These are phyloP conservation scores for Chrysina gloriosa DNA, from an alignment of 2,888 invertebrate species.

Conservation along the genomic window DNA sequence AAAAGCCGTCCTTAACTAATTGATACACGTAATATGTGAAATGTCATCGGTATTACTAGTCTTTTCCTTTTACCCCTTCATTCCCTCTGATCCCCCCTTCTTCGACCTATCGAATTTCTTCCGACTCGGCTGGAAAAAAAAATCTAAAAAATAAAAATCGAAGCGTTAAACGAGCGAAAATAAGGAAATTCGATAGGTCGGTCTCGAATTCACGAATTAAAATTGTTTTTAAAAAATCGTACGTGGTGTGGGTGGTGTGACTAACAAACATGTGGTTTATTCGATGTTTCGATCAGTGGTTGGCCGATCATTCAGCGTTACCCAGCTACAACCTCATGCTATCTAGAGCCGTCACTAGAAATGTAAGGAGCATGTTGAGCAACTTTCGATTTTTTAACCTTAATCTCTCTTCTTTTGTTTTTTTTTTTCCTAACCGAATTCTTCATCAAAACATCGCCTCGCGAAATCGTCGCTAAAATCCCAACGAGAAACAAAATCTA, in stretches of 20 bases:
- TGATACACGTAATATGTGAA: conserved; percentile 36
- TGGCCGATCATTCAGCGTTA: conserved; percentile 80
- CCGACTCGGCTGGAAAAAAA: neutral
- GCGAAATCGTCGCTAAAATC: no score
- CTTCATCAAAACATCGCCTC: no score
- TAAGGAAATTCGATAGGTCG: neutral
- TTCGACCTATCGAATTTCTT: no score
- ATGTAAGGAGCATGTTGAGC: conserved; percentile 68
- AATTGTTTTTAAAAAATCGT: conserved; percentile 5
- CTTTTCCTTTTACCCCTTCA: neutral
- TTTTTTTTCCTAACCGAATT: no score
- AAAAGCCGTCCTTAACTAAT: neutral
- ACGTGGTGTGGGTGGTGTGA: conserved; percentile 43
- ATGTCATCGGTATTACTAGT: conserved; percentile 15
- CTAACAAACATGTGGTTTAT: conserved; percentile 49
- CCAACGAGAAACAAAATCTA: no score
- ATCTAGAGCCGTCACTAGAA: conserved; percentile 75
- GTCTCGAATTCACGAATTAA: neutral
- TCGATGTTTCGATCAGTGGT: conserved; percentile 67
- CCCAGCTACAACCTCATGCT: conserved; percentile 76
- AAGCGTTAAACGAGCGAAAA: neutral
- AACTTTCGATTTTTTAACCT: neutral
- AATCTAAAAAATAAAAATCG: conserved; percentile 8
- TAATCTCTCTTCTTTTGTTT: neutral
- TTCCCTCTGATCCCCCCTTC: no score